Conservation (phyloP, 2,888 invertebrate species). For the Leptinotarsa juncta region DNA sequence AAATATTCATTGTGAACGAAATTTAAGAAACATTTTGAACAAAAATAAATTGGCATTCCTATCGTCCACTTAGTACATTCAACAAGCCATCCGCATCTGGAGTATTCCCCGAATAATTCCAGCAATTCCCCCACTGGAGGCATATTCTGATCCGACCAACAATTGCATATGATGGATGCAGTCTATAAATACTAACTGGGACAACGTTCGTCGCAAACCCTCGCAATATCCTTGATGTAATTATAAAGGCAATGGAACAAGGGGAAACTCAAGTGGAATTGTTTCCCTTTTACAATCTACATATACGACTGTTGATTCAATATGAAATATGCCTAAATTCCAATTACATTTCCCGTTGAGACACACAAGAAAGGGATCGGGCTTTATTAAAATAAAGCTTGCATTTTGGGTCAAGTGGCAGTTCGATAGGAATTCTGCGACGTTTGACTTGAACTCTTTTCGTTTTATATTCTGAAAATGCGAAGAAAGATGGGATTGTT, state of each 20-base stretch:
- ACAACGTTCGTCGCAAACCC: conserved; percentile 48
- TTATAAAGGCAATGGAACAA: conserved; percentile 62
- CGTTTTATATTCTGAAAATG: no score
- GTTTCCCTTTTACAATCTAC: conserved; percentile 51
- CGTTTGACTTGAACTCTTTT: background rate
- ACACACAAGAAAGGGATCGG: conserved; percentile 16
- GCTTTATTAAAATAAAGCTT: conserved; percentile 7
- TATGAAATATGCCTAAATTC: conserved; percentile 45
- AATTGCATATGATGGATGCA: conserved; percentile 58
- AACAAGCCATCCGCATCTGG: conserved; percentile 41
- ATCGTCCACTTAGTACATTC: background rate
- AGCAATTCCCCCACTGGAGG: conserved; percentile 35
- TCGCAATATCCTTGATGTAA: conserved; percentile 59
- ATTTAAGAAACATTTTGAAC: background rate
- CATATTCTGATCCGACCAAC: conserved; percentile 50
- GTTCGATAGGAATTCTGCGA: background rate
- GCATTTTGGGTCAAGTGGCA: conserved; percentile 15
- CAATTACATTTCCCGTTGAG: conserved; percentile 39
- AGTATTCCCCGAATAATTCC: conserved; percentile 43
- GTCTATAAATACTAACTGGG: conserved; percentile 59
- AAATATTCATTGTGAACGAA: no score
- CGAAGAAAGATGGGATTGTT: no score
- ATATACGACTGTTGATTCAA: conserved; percentile 51
- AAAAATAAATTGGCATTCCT: background rate
- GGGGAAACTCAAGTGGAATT: conserved; percentile 56